Evolutionary conservation across 2,113 vertebrate species (phyloP).

Genomic region (Ursus arctos): DNA sequence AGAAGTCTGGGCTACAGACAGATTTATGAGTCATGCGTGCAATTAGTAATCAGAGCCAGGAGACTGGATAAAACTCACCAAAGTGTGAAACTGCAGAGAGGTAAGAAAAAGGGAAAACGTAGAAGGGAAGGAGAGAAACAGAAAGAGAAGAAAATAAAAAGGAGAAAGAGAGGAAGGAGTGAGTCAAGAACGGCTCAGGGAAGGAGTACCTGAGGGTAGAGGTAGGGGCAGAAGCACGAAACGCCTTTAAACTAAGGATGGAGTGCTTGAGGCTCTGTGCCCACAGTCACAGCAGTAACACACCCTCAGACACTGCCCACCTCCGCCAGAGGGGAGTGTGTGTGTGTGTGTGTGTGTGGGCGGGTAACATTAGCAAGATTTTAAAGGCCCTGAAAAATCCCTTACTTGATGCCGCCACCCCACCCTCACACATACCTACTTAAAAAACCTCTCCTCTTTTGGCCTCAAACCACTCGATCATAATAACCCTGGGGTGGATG

Average conservation of each 20-base stretch:
- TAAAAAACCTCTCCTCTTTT: background rate
- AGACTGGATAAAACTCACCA: background rate
- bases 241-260: background rate
- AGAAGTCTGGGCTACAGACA: background rate
- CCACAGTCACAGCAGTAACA: background rate
- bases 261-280: background rate
- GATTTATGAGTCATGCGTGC: background rate
- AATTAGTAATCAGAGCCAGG: background rate
- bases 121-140: background rate
- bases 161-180: background rate
- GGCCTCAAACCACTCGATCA: background rate
- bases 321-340: no score
- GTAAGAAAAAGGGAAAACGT: background rate
- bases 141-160: background rate
- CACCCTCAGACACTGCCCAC: background rate
- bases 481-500: background rate
- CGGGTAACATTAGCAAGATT: background rate
- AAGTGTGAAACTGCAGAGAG: background rate
- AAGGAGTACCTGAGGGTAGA: background rate
- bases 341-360: no score
- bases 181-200: accelerated
- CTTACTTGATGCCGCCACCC: background rate
- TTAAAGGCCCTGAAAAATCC: background rate
- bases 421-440: background rate
- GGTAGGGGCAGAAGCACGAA: no score